Conservation (phyloP, 2,113 vertebrate species). For the Kryptolebias marmoratus region DNA sequence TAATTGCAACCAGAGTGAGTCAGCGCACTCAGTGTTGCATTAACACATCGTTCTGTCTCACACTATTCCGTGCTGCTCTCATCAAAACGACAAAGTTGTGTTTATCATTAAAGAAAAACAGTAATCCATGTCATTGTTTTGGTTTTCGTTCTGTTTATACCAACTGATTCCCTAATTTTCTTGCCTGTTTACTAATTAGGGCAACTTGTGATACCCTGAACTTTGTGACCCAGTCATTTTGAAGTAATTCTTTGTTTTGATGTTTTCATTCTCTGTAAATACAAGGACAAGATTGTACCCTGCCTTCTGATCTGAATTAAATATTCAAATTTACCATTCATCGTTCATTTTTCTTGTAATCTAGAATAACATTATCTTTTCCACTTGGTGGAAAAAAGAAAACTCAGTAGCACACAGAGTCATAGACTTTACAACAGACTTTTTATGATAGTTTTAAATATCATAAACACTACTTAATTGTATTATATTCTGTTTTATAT, state of each 20-base stretch:
- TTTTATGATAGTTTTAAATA: slow-evolving; percentile 6
- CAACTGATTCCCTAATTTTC: slow-evolving; percentile 43
- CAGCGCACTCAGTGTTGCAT: slow-evolving; percentile 16
- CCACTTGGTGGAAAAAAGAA: background rate
- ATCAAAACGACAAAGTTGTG: slow-evolving; percentile 33
- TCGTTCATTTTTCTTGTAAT: no score
- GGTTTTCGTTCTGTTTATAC: slow-evolving; percentile 35
- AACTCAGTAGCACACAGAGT: background rate
- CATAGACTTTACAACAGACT: background rate
- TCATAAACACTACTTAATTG: slow-evolving; percentile 13
- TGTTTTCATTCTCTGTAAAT: background rate
- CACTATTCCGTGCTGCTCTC: slow-evolving; percentile 39
- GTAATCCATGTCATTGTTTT: slow-evolving; percentile 25
- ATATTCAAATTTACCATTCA: no score
- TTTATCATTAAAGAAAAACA: slow-evolving; percentile 27
- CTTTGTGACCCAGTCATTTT: slow-evolving; percentile 6
- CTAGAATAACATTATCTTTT: no score
- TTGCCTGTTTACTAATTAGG: slow-evolving; percentile 15
- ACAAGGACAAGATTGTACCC: background rate
- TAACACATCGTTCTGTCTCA: slow-evolving; percentile 31
- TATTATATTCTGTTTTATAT: background rate
- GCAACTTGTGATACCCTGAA: slow-evolving; percentile 32
- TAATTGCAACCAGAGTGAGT: slow-evolving; percentile 82
- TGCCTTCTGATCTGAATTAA: background rate
- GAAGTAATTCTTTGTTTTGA: slow-evolving; percentile 6